Conservation (phyloP, 2,797 vertebrate species). For the Lacerta viridis region DNA sequence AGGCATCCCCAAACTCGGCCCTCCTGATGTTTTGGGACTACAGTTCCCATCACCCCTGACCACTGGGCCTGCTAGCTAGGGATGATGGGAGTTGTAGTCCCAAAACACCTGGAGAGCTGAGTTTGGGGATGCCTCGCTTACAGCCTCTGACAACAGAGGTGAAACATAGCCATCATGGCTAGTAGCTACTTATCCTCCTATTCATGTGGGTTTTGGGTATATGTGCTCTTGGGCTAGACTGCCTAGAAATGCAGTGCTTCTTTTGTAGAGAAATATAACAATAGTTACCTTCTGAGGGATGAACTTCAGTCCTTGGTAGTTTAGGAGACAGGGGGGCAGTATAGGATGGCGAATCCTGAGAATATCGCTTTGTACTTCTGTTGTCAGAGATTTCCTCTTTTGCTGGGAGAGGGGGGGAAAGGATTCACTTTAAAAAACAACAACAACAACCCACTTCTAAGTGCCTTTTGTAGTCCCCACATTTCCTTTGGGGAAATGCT, state of each 20-base stretch:
- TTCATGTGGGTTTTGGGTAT: too few relatives aligned
- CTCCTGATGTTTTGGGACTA: too few relatives aligned
- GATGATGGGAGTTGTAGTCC: too few relatives aligned
- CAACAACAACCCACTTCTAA: too few relatives aligned
- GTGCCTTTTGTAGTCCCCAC: not conserved
- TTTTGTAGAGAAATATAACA: not conserved
- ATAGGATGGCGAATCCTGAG: slow-evolving; percentile 86
- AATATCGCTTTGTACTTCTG: slow-evolving; percentile 86
- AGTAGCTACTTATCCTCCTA: not conserved
- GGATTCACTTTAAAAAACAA: slow-evolving; percentile 19
- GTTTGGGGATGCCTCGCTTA: too few relatives aligned
- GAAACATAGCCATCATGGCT: too few relatives aligned
- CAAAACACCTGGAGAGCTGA: too few relatives aligned
- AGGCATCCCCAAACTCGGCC: too few relatives aligned
- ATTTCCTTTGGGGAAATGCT: slow-evolving; percentile 2
- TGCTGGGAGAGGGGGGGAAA: slow-evolving; percentile 77
- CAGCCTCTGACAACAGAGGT: too few relatives aligned
- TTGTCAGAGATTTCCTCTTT: slow-evolving; percentile 89
- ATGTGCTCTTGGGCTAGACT: not conserved
- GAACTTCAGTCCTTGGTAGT: slow-evolving; percentile 85
- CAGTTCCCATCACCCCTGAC: too few relatives aligned
- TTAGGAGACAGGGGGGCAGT: slow-evolving; percentile 90
- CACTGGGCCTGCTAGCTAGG: too few relatives aligned
- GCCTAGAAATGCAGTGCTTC: not conserved
- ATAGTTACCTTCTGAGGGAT: slow-evolving; percentile 91